Percentiles rank a stretch among this genome's conserved stretches.
These are phyloP conservation scores for cat (Felis catus) DNA, from an alignment of 2,113 vertebrate species.

Conservation along the genomic window DNA sequence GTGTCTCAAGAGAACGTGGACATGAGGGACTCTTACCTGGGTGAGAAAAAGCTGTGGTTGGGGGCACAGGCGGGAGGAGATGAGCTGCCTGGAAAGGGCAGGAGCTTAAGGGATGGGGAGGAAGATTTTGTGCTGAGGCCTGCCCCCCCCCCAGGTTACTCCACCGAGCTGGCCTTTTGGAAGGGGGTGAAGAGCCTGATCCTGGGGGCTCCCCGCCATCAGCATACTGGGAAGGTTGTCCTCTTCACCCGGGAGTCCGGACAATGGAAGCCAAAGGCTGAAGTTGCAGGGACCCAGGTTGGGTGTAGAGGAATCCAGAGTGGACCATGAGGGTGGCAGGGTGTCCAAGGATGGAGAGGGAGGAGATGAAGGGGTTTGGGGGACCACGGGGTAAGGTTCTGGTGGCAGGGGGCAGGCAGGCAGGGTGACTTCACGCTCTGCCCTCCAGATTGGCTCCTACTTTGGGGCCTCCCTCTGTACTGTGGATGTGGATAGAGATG, in stretches of 20 bases:
- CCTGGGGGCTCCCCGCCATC: constrained; percentile 79
- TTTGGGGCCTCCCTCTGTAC: constrained; percentile 81
- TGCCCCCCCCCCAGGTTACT: constrained; percentile 64
- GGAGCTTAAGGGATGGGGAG: not conserved
- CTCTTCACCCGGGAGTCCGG: not conserved
- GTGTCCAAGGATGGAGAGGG: not conserved
- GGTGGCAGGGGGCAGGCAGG: not conserved
- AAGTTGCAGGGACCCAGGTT: constrained; percentile 77
- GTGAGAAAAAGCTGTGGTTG: constrained; percentile 45
- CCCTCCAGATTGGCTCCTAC: constrained; percentile 80
- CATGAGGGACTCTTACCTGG: constrained; percentile 75
- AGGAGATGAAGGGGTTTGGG: not conserved
- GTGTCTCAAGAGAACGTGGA: constrained; percentile 52
- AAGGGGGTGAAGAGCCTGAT: constrained; percentile 58
- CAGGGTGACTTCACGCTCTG: not conserved
- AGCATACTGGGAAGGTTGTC: constrained; percentile 70
- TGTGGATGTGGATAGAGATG: constrained; percentile 69
- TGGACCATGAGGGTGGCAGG: accelerated
- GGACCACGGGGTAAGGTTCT: not conserved
- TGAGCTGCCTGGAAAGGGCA: not conserved
- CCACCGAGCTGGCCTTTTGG: constrained; percentile 54
- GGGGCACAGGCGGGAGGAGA: not conserved
- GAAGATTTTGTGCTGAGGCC: not conserved
- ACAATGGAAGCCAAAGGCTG: constrained; percentile 52
- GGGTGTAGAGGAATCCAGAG: not conserved